Evolutionary conservation across 2,888 invertebrate genomes (phyloP), one percentile per base, ranked within the genome.

Genomic region (Coenonympha glycerion): DNA sequence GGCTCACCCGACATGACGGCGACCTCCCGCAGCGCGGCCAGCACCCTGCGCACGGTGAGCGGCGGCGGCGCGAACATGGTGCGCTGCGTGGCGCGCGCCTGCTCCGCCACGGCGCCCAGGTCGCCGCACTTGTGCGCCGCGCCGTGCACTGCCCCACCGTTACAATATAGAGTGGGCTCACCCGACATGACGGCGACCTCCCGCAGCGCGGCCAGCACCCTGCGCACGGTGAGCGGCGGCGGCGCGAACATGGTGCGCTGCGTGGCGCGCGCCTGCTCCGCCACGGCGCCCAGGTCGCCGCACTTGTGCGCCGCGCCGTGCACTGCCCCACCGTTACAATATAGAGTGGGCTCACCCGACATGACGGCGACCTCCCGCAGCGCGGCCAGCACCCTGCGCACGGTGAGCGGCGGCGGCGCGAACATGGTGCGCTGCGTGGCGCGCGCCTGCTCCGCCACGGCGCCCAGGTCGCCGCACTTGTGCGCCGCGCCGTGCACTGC

Each of bases 281-380:
- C 98, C 6, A 96, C 95, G 15, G 92, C 83, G 3, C 98, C 99
- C 49, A 99, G 87, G 86, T 99, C 99, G 0, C 99, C 98, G 44
- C 90, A 90, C 19, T 62, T 69, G 4, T 72, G 76, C 47, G 88
- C 87, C n/a, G 74, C 79, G 0, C 97, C 3, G 97, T 97, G 53
- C 95, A 92, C 71, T 93, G 93, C 0, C 95, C 96, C 40, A 99
- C 93, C 0, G 97, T n/a, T n/a, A n/a, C n/a, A n/a, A n/a, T n/a
- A n/a, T n/a, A n/a, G n/a, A n/a, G n/a, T n/a, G n/a, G n/a, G n/a
- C 26, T 16, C 3, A 41, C 41, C 41, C 8, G 93, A 91, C 90
- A 96, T 93, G 63, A 88, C 86, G 0, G 98, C 96, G 59, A 99
- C 93, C 53, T 96, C 95, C 68, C 91, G 93, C 18, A 99, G 84